phyloP scores from a whole-genome alignment of 2,113 vertebrate genomes.

The Scopus umbretta region DNA sequence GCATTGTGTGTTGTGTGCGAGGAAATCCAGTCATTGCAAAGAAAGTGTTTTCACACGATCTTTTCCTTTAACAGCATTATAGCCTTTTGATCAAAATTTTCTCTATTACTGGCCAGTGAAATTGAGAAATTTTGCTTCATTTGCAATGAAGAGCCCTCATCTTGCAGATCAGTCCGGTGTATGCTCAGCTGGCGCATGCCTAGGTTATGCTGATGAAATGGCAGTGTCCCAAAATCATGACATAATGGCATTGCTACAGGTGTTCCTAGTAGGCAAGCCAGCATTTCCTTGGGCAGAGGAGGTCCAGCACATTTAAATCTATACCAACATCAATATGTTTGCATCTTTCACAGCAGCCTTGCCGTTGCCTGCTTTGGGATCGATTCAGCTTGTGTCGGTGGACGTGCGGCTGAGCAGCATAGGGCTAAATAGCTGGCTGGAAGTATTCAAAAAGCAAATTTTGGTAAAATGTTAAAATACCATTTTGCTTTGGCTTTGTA shows the following conservation, averaged over 20 bases:
- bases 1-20: accelerated
- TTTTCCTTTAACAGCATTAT: not conserved
- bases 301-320: not conserved
- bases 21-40: not conserved
- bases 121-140: not conserved
- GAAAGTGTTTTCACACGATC: accelerated
- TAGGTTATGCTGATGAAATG: accelerated
- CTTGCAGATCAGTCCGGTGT: accelerated
- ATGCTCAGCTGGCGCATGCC: accelerated
- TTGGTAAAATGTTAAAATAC: not conserved
- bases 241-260: not conserved
- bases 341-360: not conserved
- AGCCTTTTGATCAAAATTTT: not conserved
- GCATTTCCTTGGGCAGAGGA: not conserved
- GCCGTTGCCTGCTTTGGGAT: not conserved
- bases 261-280: not conserved
- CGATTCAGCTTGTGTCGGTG: accelerated
- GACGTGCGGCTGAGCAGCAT: accelerated
- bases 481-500: not conserved
- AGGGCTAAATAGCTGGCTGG: not conserved
- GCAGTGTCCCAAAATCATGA: not conserved
- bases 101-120: not conserved
- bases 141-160: not conserved
- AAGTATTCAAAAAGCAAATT: not conserved
- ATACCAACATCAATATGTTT: not conserved